Evolutionary conservation across 2,113 vertebrate species (phyloP).

Genomic region (Megaptera novaeangliae): DNA sequence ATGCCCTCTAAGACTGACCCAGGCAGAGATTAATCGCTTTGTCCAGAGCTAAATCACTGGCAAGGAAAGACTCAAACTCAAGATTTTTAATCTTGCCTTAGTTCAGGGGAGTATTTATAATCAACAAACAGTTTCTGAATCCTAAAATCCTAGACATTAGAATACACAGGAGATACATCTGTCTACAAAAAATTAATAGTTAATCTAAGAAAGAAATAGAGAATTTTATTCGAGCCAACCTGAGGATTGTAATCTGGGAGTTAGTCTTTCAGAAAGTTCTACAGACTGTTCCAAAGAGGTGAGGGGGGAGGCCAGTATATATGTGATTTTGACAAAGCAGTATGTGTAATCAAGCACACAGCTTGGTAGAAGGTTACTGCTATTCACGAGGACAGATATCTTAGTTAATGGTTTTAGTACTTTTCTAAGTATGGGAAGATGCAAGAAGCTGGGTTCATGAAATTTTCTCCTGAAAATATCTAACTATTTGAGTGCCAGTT

Average conservation of each 20-base stretch:
- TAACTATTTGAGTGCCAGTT: not conserved
- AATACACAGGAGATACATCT: not conserved
- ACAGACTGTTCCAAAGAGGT: not conserved
- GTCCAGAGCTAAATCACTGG: not conserved
- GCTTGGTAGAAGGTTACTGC: not conserved
- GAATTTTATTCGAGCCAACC: not conserved
- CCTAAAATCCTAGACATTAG: not conserved
- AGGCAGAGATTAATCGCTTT: not conserved
- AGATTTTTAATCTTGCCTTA: constrained; percentile 31
- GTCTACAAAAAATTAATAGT: not conserved
- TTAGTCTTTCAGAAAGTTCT: not conserved
- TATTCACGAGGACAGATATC: not conserved
- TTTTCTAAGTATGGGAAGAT: not conserved
- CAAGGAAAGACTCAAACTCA: constrained; percentile 39
- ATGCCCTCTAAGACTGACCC: not conserved
- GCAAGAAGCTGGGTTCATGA: not conserved
- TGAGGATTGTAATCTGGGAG: not conserved
- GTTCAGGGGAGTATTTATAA: not conserved
- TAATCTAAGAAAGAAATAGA: not conserved
- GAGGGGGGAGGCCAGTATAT: accelerated
- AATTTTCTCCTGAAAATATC: not conserved
- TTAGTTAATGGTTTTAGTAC: not conserved
- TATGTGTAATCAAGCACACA: not conserved
- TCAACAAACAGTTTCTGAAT: not conserved
- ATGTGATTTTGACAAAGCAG: not conserved